Evolutionary conservation across 2,113 vertebrate species (phyloP), one percentile per base, ranked within the genome.

Genomic region (Tupaia tana): DNA sequence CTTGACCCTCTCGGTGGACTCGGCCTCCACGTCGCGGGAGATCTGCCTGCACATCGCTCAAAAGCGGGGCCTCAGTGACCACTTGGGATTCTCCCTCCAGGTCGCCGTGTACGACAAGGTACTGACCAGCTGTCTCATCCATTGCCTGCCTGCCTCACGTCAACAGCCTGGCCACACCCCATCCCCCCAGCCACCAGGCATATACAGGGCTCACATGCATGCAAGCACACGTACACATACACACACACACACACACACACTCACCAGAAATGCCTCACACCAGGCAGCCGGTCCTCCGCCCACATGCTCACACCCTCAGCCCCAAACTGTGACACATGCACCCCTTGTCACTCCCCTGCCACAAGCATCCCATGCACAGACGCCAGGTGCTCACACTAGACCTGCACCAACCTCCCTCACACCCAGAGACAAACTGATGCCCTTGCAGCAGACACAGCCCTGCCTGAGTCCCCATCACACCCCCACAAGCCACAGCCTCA

Each of bases 31-130:
- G 0, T 99, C 99, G 29, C 98, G 92, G 96, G 99, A 99, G 95
- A 98, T 99, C 97, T 99, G 99, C 96, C 97, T 98, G 24, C 89
- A 98, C 74, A 97, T 99, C 8, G 98, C 99, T 82, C 98, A 98
- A 91, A 99, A 99, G 97, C 96, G 97, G 92, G 98, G 98, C 70
- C 98, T 99, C 95, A 98, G 98, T 11, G 99, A 99, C 97, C 94
- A 97, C 0, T 99, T 99, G 88, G 99, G 99, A 24, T 99, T 99
- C 96, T 99, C 99, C 0, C 98, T 99, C 94, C 99, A 99, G 66
- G 98, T 99, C 10, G 99, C 99, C 5, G 97, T 99, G 75, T 99
- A 99, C 90, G 99, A 99, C 97, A 99, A 99, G 99, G 99, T 99
- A 98, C 94, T 67, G 74, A 6, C 19, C 59, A 59, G 31, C 67